Percentiles rank a stretch among this genome's conserved stretches.
Evolutionary conservation across 1,140 invertebrate genomes (phyloP).

Genomic region (Atopsyche davidsoni): DNA sequence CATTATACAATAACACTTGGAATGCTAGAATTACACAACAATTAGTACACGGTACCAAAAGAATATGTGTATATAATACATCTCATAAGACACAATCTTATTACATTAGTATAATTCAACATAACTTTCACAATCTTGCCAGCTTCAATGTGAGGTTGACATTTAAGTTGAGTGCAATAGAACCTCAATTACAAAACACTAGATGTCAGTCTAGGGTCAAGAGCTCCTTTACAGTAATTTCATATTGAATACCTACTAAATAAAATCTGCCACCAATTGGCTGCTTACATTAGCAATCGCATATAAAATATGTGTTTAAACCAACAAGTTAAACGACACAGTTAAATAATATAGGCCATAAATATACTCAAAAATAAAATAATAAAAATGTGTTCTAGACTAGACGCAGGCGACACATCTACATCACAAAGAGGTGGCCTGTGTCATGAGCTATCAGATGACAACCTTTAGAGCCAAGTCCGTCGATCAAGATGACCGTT

Average conservation of each 20-base stretch:
- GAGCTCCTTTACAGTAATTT: constrained; percentile 16
- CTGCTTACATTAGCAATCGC: too few species aligned
- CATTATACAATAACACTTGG: constrained; percentile 23
- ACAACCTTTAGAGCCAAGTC: too few species aligned
- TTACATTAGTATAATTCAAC: constrained; percentile 24
- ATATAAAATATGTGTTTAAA: too few species aligned
- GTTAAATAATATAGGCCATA: too few species aligned
- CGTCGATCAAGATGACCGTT: too few species aligned
- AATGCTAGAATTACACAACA: constrained; percentile 23
- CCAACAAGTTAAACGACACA: too few species aligned
- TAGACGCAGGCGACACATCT: too few species aligned
- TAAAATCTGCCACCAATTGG: too few species aligned
- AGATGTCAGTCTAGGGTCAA: constrained; percentile 27
- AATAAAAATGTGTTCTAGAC: too few species aligned
- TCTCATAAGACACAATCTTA: constrained; percentile 26
- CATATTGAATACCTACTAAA: neutral
- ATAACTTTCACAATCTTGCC: constrained; percentile 16
- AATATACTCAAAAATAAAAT: too few species aligned
- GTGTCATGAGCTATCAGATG: too few species aligned
- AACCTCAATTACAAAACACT: constrained; percentile 20
- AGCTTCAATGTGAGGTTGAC: constrained; percentile 30
- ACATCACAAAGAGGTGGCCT: too few species aligned
- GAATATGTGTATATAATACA: constrained; percentile 31
- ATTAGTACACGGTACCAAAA: constrained; percentile 31
- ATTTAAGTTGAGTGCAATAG: constrained; percentile 2